phyloP scores from a whole-genome alignment of 2,797 vertebrate genomes.

The Anabas testudineus region DNA sequence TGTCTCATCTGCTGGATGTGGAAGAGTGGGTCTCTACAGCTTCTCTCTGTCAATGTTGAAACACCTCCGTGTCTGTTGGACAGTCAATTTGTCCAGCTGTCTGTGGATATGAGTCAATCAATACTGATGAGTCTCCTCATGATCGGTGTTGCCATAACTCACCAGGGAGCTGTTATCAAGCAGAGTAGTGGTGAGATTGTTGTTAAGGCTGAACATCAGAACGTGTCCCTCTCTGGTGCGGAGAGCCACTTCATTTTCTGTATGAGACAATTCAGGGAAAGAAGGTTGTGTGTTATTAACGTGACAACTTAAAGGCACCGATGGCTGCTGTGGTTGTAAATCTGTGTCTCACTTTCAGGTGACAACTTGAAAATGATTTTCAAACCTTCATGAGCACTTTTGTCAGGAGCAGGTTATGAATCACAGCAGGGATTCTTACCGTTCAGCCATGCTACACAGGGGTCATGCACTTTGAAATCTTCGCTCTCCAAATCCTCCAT shows the following conservation, averaged over 20 bases:
- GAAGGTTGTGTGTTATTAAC: conserved; percentile 18
- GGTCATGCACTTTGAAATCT: conserved; percentile 82
- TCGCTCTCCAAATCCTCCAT: conserved; percentile 86
- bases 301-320: background rate
- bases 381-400: conserved; percentile 1
- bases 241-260: conserved; percentile 84
- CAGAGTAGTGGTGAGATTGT: conserved; percentile 79
- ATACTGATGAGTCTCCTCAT: conserved; percentile 40
- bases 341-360: conserved; percentile 2
- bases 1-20: conserved; percentile 41
- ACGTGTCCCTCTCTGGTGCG: conserved; percentile 83
- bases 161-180: conserved; percentile 88
- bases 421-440: conserved; percentile 70
- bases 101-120: conserved; percentile 48
- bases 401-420: background rate
- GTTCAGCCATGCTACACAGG: conserved; percentile 80
- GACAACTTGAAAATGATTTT: background rate
- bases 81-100: conserved; percentile 51
- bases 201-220: conserved; percentile 80
- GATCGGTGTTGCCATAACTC: conserved; percentile 62
- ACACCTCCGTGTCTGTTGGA: conserved; percentile 17
- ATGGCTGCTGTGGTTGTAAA: conserved; percentile 8
- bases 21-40: conserved; percentile 39
- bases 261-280: conserved; percentile 34
- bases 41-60: conserved; percentile 32